phyloP scores from a whole-genome alignment of 2,113 vertebrate species.

The Syngnathoides biaculeatus region DNA sequence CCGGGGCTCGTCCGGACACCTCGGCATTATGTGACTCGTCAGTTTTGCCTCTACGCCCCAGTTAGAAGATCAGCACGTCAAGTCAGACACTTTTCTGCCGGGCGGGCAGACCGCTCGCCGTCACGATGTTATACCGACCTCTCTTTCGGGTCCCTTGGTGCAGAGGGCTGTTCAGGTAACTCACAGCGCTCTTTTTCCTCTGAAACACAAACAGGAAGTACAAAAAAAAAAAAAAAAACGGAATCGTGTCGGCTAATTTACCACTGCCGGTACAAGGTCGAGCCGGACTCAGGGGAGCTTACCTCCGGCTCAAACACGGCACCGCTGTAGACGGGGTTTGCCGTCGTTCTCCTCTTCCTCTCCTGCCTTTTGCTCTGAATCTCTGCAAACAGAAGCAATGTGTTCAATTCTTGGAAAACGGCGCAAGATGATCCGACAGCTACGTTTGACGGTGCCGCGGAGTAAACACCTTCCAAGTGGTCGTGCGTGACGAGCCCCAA shows the following conservation, averaged over 20 bases:
- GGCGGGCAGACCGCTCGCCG: not conserved
- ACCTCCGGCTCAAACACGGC: slow-evolving; percentile 98
- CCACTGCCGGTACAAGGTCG: not conserved
- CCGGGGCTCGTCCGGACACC: not conserved
- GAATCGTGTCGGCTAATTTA: too few relatives aligned
- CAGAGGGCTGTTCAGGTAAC: slow-evolving; percentile 96
- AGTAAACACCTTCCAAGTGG: slow-evolving; percentile 84
- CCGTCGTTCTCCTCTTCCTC: slow-evolving; percentile 94
- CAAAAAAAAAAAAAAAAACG: too few relatives aligned
- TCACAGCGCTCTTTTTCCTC: slow-evolving; percentile 97
- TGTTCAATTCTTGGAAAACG: not conserved
- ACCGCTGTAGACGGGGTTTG: slow-evolving; percentile 97
- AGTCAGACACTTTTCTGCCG: not conserved
- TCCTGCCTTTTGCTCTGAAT: slow-evolving; percentile 98
- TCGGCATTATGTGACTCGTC: not conserved
- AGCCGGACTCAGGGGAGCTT: slow-evolving; percentile 13
- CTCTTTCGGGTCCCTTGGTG: slow-evolving; percentile 96
- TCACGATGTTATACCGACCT: slow-evolving; percentile 77
- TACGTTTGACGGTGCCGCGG: too few relatives aligned
- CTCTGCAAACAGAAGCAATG: slow-evolving; percentile 70
- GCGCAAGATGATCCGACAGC: not conserved
- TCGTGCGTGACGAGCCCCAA: slow-evolving; percentile 94
- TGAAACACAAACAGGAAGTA: slow-evolving; percentile 55
- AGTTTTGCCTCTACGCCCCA: not conserved
- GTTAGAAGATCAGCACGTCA: not conserved